Base-by-base conservation (phyloP, 64 coral and sea anemone species). In the Dendronephthya gigantea region DNA sequence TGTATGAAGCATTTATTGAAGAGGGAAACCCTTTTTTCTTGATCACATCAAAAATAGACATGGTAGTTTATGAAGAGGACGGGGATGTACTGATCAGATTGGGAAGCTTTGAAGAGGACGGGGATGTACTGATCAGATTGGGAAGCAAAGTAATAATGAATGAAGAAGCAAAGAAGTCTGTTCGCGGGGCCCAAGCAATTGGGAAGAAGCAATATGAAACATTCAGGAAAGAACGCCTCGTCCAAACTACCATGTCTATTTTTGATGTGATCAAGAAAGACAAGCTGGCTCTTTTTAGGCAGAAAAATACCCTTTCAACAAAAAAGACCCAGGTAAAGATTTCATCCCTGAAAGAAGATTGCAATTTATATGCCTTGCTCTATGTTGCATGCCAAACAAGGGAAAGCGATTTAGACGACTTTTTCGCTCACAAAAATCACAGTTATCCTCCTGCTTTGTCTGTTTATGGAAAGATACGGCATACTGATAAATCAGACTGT, bases 401-500 rank as follows among this genome's bases (percentile, higher is more conserved):
- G 30, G 25, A 32, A 29, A 48, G 83, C 45, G 49, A 51, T 43
- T 48, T 84, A n/a, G 83, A 19, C 0, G 83, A 50, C 4, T 52
- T 84, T 48, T 84, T 84, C 52, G 6, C 83, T 50, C 41, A 84
- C n/a, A 48, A 84, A 84, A 84, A 84, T 16, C 83, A 84, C 31
- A 52, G 47, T 19, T 84, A 84, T 29, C 83, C 83, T 15, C 83
- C 48, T 23, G 50, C 83, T n/a, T 52, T 84, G 50, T 84, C 83
- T 10, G 49, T 52, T 28, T 84, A 50, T 52, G 83, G 83, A 50
- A 32, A 51, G 10, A n/a, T 84, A 30, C 43, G 83, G 52, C 22
- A 50, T 10, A 22, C 4, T 9, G 33, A 28, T 4, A 49, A 84
- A 29, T 50, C 39, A 9, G 83, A 84, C 14, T 51, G 50, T 76